Conservation (phyloP, 2,888 invertebrate species). For the Xestia sexstrigata region DNA sequence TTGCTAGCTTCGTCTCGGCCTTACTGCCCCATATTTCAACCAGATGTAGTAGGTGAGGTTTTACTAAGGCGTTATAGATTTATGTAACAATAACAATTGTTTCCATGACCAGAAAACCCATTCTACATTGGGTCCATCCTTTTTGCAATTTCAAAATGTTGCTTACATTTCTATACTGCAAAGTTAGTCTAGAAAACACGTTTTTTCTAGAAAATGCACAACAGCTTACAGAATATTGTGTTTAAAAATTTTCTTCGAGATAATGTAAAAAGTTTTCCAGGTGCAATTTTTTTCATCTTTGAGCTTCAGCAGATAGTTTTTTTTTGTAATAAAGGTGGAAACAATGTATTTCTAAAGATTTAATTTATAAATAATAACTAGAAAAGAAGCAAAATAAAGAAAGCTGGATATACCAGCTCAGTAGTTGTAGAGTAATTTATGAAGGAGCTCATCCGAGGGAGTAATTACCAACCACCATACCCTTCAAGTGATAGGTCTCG, state of each 20-base stretch:
- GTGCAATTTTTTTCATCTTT: background rate
- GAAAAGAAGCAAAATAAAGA: background rate
- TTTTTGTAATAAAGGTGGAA: background rate
- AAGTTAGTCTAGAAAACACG: background rate
- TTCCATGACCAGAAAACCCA: background rate
- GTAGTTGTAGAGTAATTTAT: background rate
- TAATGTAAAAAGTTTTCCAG: background rate
- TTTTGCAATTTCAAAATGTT: background rate
- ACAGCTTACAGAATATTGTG: constrained; percentile 1
- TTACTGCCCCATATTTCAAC: too few species aligned
- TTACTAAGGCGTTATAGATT: too few species aligned
- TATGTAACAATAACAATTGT: background rate
- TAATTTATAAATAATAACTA: background rate
- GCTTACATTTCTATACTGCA: background rate
- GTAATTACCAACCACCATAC: too few species aligned
- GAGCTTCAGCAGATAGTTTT: background rate
- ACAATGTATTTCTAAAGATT: background rate
- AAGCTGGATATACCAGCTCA: background rate
- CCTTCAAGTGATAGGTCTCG: too few species aligned
- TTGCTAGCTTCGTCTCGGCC: too few species aligned
- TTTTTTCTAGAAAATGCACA: constrained; percentile 16
- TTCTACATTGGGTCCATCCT: background rate
- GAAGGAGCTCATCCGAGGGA: too few species aligned
- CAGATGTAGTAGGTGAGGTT: too few species aligned
- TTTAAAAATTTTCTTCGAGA: constrained; percentile 2